Evolutionary conservation across 2,797 vertebrate species (phyloP).

Genomic region (Eulemur albifrons): DNA sequence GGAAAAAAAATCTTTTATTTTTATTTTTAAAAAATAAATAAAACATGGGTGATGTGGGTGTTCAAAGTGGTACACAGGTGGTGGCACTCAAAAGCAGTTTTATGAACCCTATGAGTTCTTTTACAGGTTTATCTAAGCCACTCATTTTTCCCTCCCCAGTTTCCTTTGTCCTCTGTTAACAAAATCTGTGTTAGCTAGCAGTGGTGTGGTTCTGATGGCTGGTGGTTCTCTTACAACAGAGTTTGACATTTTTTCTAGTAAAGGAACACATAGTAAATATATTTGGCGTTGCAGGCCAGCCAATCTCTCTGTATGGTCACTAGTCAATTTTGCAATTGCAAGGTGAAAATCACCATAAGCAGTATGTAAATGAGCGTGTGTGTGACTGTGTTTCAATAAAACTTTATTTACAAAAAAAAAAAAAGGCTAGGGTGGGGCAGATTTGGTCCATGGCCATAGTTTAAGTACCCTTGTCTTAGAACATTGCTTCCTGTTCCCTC

Average conservation of each 20-base stretch:
- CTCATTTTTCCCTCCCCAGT: not conserved
- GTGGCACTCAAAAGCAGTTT: not conserved
- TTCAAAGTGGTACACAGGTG: not conserved
- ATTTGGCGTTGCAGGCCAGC: not conserved
- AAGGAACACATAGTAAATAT: not conserved
- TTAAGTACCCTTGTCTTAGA: not conserved
- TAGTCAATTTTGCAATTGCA: not conserved
- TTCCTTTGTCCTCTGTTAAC: not conserved
- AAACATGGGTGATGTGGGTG: not conserved
- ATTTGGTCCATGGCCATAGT: not conserved
- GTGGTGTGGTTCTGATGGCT: not conserved
- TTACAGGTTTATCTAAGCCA: not conserved
- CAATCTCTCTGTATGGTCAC: not conserved
- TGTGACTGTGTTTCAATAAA: not conserved
- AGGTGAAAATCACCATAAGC: not conserved
- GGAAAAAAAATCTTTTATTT: not conserved
- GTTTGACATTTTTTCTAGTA: not conserved
- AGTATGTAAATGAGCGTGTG: not conserved
- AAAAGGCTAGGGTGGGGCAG: fast-evolving
- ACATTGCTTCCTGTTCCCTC: not conserved
- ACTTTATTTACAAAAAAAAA: not conserved
- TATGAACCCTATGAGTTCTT: not conserved
- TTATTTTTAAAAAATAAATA: not conserved
- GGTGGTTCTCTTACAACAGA: not conserved
- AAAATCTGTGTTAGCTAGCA: not conserved